A percentile compares a stretch with the other conserved stretches of the same genome.
These are phyloP conservation scores for Pararge aegeria DNA, from an alignment of 1,140 invertebrate genomes.

Conservation along the genomic window DNA sequence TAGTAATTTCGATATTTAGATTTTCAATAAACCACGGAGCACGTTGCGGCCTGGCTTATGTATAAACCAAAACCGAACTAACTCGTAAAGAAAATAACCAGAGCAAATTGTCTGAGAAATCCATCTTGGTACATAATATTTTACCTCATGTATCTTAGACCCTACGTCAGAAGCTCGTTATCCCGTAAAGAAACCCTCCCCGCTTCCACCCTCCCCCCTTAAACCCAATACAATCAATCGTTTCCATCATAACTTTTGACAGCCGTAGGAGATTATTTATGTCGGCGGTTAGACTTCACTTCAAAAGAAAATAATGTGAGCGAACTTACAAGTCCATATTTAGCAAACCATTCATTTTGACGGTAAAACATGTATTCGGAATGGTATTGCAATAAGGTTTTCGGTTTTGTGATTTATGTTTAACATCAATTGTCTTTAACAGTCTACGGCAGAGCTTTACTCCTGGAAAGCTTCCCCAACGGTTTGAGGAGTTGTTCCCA, in stretches of 20 bases:
- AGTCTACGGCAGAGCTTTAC: too few species aligned
- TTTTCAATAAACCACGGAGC: too few species aligned
- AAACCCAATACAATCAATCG: constrained; percentile 4
- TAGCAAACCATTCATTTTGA: background rate
- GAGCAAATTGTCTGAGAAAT: background rate
- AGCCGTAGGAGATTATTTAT: constrained; percentile 2
- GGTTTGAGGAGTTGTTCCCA: too few species aligned
- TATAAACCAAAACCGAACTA: background rate
- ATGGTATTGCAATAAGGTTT: background rate
- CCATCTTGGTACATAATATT: background rate
- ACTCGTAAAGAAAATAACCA: background rate
- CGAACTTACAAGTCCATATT: background rate
- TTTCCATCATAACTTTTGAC: constrained; percentile 5
- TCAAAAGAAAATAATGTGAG: background rate
- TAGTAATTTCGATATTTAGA: too few species aligned
- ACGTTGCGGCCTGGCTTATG: too few species aligned
- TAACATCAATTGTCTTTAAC: too few species aligned
- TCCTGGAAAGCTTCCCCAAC: too few species aligned
- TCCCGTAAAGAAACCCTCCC: background rate
- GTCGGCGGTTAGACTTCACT: constrained; percentile 1
- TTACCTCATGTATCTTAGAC: background rate
- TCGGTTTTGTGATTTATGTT: background rate
- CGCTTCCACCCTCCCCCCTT: background rate
- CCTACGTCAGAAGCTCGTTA: constrained; percentile 2
- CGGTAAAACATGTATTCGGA: background rate